Evolutionary conservation across 2,888 invertebrate species (phyloP).

Genomic region (Torymus tubicola): DNA sequence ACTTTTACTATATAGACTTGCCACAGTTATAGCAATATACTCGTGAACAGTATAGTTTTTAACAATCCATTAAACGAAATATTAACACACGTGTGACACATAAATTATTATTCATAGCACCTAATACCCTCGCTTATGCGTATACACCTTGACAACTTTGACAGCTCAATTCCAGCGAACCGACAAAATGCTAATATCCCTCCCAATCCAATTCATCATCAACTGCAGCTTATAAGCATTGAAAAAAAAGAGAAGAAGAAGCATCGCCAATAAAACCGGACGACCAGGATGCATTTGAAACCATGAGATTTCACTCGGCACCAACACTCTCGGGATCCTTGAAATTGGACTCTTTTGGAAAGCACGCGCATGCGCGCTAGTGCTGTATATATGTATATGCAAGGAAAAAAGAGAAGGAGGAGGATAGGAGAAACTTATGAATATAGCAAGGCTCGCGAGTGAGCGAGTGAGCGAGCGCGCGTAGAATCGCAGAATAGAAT

Average conservation of each 20-base stretch:
- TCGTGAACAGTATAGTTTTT: too few relatives aligned
- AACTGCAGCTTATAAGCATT: not conserved
- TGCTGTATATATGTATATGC: not conserved
- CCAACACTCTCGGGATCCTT: not conserved
- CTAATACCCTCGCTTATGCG: too few relatives aligned
- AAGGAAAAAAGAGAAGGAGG: slow-evolving; percentile 31
- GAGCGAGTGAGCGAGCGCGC: not conserved
- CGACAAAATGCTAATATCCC: too few relatives aligned
- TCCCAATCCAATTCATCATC: too few relatives aligned
- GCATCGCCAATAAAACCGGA: too few relatives aligned
- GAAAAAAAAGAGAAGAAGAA: not conserved
- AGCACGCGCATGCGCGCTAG: not conserved
- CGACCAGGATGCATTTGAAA: slow-evolving; percentile 36
- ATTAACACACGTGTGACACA: too few relatives aligned
- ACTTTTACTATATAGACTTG: too few relatives aligned
- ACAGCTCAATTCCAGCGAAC: too few relatives aligned
- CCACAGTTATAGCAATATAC: too few relatives aligned
- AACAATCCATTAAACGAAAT: too few relatives aligned
- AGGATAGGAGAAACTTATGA: slow-evolving; percentile 45
- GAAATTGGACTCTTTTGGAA: slow-evolving; percentile 47
- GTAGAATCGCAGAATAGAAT: slow-evolving; percentile 19
- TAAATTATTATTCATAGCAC: too few relatives aligned
- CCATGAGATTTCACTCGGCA: slow-evolving; percentile 37
- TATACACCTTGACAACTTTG: too few relatives aligned
- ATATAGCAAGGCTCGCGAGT: not conserved